Evolutionary conservation across 2,888 invertebrate genomes (phyloP).

Genomic region (Cephus pulcher): DNA sequence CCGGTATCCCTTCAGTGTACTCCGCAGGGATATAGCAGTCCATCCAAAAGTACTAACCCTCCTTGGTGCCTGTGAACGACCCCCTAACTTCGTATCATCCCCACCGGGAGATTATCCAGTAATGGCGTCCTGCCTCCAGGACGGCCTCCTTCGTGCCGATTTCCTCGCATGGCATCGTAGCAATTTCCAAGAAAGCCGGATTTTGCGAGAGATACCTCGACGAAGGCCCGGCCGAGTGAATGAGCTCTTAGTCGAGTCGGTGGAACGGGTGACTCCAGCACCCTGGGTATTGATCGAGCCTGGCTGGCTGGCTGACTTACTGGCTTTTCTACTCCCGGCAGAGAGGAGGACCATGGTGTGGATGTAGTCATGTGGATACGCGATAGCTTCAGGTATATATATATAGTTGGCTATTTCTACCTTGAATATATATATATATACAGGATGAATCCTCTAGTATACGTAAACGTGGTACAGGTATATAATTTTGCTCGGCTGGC

Average conservation of each 20-base stretch:
- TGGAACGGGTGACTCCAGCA: slow-evolving; percentile 42
- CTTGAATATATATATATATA: not conserved
- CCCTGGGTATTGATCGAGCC: slow-evolving; percentile 61
- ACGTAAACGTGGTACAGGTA: not conserved
- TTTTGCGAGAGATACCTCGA: slow-evolving; percentile 41
- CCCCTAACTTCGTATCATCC: not conserved
- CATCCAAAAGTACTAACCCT: not conserved
- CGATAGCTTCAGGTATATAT: not conserved
- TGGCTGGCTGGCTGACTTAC: slow-evolving; percentile 40
- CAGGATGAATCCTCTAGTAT: not conserved
- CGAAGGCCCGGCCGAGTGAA: slow-evolving; percentile 24
- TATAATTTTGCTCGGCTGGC: not conserved
- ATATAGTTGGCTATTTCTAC: not conserved
- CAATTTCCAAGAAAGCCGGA: slow-evolving; percentile 47
- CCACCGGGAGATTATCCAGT: not conserved
- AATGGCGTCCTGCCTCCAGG: not conserved
- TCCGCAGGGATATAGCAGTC: not conserved
- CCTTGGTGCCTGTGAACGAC: not conserved
- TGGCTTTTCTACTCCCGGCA: slow-evolving; percentile 58
- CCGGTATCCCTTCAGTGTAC: not conserved
- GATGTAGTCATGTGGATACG: slow-evolving; percentile 33
- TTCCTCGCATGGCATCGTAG: slow-evolving; percentile 32
- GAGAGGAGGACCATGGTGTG: slow-evolving; percentile 59
- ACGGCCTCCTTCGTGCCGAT: slow-evolving; percentile 11
- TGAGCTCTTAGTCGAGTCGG: slow-evolving; percentile 26